Evolutionary conservation across 2,113 vertebrate genomes (phyloP).

Genomic region (Tinamus guttatus): DNA sequence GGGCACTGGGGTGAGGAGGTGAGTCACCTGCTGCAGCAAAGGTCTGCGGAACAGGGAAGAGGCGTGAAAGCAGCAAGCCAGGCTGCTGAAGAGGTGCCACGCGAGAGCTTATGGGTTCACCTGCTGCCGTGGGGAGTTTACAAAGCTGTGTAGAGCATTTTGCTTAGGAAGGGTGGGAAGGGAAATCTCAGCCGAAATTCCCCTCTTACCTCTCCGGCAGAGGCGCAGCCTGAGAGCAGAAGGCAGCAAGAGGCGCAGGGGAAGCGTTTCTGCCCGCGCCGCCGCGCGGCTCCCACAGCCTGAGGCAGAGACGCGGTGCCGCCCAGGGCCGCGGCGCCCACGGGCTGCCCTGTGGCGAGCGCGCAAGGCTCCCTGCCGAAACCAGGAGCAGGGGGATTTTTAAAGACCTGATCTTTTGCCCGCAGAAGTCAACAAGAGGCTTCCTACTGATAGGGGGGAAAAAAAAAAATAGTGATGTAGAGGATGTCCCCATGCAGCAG

Average conservation of each 20-base stretch:
- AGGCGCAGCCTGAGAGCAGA: neutral
- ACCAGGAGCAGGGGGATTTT: neutral
- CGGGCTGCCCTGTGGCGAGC: too few relatives aligned
- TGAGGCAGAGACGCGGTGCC: too few relatives aligned
- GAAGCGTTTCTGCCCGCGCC: neutral
- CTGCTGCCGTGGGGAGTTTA: neutral
- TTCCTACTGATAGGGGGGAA: neutral
- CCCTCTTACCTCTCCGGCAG: neutral
- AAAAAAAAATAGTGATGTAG: neutral
- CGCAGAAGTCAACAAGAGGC: neutral
- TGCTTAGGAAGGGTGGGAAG: neutral
- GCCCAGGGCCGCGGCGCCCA: too few relatives aligned
- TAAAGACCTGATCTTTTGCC: neutral
- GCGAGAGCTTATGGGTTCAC: fast-evolving
- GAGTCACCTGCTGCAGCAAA: neutral
- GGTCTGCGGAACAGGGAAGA: neutral
- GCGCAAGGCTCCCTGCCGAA: neutral
- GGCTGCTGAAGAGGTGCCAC: fast-evolving
- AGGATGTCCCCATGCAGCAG: neutral
- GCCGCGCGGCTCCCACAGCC: too few relatives aligned
- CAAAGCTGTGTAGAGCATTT: neutral
- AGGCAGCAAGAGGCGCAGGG: neutral
- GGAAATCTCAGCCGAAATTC: neutral
- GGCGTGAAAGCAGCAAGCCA: neutral
- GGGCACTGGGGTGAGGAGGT: neutral